These are phyloP conservation scores for Megalurothrips usitatus DNA, from an alignment of 2,888 invertebrate genomes.

Conservation along the genomic window DNA sequence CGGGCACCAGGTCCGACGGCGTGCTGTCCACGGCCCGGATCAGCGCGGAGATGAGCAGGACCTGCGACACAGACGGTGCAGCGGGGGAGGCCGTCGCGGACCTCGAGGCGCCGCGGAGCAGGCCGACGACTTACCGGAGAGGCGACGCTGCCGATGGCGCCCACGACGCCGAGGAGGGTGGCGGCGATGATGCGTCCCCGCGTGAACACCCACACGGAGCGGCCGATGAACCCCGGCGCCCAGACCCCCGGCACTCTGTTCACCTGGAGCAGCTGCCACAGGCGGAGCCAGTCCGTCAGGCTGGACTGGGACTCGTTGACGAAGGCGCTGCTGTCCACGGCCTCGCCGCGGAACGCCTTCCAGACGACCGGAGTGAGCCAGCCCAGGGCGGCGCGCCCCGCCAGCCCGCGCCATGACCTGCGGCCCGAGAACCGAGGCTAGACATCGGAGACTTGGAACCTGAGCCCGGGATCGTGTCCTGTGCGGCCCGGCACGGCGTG, in stretches of 20 bases:
- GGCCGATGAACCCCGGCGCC: background rate
- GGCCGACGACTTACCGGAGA: constrained; percentile 3
- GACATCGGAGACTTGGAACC: too few species aligned
- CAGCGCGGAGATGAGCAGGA: constrained; percentile 11
- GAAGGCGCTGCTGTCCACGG: constrained; percentile 21
- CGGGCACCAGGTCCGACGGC: constrained; percentile 5
- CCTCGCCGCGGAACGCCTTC: constrained; percentile 23
- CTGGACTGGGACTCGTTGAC: constrained; percentile 24
- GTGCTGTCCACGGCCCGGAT: constrained; percentile 2
- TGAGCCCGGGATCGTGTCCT: too few species aligned
- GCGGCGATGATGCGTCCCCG: background rate
- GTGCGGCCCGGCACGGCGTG: too few species aligned
- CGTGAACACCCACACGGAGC: background rate
- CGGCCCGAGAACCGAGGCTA: background rate
- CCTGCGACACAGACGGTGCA: background rate
- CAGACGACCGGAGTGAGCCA: constrained; percentile 5
- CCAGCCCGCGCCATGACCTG: constrained; percentile 17
- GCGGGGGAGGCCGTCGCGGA: background rate
- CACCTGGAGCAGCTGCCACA: constrained; percentile 11
- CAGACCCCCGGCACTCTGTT: background rate
- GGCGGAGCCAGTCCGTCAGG: constrained; percentile 11
- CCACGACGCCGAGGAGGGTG: background rate
- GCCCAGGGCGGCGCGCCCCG: constrained; percentile 17
- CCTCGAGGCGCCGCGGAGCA: background rate
- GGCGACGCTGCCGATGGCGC: background rate